Conservation (phyloP, 2,888 invertebrate genomes). For the Harpalus rufipes region DNA sequence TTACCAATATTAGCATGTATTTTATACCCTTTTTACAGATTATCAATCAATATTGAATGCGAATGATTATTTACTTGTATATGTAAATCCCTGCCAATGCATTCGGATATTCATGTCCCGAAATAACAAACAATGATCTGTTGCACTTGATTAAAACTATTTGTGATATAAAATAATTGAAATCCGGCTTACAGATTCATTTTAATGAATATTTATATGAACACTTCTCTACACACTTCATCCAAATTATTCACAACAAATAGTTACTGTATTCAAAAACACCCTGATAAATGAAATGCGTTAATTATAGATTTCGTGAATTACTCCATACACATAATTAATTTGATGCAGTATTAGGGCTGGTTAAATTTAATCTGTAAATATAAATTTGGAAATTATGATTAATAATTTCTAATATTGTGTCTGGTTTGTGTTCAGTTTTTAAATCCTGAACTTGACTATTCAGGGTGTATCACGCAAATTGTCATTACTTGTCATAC, state of each 20-base stretch:
- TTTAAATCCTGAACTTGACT: no score
- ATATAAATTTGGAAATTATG: no score
- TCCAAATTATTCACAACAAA: slow-evolving; percentile 12
- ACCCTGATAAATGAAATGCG: slow-evolving; percentile 4
- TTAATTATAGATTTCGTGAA: slow-evolving; percentile 1
- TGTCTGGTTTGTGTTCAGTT: no score
- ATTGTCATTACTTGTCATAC: no score
- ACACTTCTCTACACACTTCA: slow-evolving; percentile 1
- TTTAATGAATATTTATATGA: slow-evolving; percentile 49
- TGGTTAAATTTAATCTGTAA: no score
- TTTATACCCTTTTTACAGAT: not conserved
- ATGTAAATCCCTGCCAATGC: slow-evolving; percentile 11
- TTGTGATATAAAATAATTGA: slow-evolving; percentile 47
- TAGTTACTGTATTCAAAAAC: not conserved
- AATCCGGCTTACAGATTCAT: slow-evolving; percentile 34
- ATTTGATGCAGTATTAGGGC: no score
- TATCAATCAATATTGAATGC: not conserved
- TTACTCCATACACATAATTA: no score
- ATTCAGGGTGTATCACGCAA: no score
- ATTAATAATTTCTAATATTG: no score
- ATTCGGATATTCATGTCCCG: slow-evolving; percentile 6
- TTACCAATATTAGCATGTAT: not conserved
- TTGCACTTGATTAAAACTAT: slow-evolving; percentile 43
- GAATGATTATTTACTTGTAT: not conserved
- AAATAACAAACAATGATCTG: slow-evolving; percentile 18